phyloP scores from a whole-genome alignment of 2,888 invertebrate species.

The Willowsia nigromaculata region DNA sequence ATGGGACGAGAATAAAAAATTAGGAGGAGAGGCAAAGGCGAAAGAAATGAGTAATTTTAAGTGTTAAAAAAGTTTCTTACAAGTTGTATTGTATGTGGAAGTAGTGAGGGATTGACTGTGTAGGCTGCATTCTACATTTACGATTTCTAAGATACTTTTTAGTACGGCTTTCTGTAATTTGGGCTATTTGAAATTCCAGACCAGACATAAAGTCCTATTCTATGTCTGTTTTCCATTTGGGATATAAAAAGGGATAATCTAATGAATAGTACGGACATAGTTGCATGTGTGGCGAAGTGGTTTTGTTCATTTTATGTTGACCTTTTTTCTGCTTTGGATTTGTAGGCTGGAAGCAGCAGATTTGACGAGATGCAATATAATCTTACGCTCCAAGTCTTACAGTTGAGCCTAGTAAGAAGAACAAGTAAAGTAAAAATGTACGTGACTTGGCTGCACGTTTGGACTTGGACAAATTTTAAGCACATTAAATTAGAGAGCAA shows the following conservation, averaged over 20 bases:
- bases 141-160: no score
- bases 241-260: constrained; percentile 12
- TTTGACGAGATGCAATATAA: no score
- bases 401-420: neutral
- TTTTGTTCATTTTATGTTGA: neutral
- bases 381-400: no score
- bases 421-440: neutral
- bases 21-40: neutral
- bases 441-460: neutral
- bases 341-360: no score
- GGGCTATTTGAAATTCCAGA: constrained; percentile 29
- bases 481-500: neutral
- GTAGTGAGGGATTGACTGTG: neutral
- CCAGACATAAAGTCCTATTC: neutral
- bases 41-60: constrained; percentile 34
- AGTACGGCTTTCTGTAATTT: no score
- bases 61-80: neutral
- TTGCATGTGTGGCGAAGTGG: neutral
- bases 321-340: neutral
- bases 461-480: neutral
- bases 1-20: neutral
- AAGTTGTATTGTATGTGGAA: neutral
- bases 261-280: no score
- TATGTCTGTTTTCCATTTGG: neutral
- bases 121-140: no score